Percentiles rank a stretch among this genome's conserved stretches.
Evolutionary conservation across 2,797 vertebrate genomes (phyloP).

Genomic region (Syngnathus acus): DNA sequence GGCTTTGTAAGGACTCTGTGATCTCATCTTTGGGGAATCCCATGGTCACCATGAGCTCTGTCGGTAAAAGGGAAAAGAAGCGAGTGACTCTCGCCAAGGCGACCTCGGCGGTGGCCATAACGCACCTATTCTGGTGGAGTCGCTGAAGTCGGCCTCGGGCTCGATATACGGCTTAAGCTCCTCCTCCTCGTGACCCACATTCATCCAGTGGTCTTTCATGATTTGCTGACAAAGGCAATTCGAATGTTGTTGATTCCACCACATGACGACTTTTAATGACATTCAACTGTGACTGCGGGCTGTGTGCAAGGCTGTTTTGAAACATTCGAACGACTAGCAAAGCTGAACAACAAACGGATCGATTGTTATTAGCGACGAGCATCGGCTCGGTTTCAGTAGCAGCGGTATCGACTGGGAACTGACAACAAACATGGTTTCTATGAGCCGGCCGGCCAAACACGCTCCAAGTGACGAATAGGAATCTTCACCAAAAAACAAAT

Average conservation of each 20-base stretch:
- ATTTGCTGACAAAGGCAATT: constrained; percentile 80
- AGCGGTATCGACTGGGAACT: constrained; percentile 18
- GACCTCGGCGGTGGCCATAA: neutral
- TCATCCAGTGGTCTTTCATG: constrained; percentile 99
- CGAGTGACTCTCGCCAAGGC: constrained; percentile 1
- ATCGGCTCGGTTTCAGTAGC: constrained; percentile 16
- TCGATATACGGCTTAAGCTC: constrained; percentile 90
- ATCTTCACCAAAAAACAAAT: neutral
- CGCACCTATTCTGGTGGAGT: constrained; percentile 88
- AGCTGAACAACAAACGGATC: constrained; percentile 17
- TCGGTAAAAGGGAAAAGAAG: constrained; percentile 2
- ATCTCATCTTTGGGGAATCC: constrained; percentile 95
- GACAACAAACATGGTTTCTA: constrained; percentile 12
- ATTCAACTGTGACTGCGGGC: neutral
- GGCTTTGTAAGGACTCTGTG: constrained; percentile 83
- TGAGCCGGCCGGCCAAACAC: too few relatives aligned
- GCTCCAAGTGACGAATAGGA: neutral
- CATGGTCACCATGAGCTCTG: constrained; percentile 97
- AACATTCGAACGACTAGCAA: neutral
- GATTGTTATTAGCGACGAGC: constrained; percentile 41
- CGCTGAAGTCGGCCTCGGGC: constrained; percentile 88
- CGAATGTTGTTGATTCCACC: neutral
- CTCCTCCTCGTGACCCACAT: constrained; percentile 93
- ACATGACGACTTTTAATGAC: neutral
- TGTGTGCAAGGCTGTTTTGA: neutral